Conservation (phyloP, 92 coral and sea anemone species). For the Diadumene lineata region DNA sequence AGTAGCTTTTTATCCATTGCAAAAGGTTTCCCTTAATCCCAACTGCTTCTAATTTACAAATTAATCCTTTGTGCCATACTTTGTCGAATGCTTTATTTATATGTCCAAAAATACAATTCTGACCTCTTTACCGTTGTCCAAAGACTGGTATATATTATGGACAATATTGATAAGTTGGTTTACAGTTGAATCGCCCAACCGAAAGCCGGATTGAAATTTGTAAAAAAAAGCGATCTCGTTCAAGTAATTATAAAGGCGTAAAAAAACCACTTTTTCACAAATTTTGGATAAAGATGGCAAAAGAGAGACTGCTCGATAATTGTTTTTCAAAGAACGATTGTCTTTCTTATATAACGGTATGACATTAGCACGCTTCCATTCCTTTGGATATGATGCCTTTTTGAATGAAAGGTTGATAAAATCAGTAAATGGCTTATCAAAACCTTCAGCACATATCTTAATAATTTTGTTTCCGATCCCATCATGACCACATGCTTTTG, state of each 20-base stretch:
- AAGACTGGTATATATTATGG: conserved; percentile 46
- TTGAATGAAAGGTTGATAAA: conserved; percentile 10
- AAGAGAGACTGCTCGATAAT: conserved; percentile 54
- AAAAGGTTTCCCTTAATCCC: conserved; percentile 31
- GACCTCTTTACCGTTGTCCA: conserved; percentile 59
- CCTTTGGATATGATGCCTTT: conserved; percentile 30
- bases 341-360: conserved; percentile 21
- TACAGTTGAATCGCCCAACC: conserved; percentile 55
- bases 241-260: conserved; percentile 40
- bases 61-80: conserved; percentile 41
- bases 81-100: conserved; percentile 45
- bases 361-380: conserved; percentile 15
- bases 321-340: conserved; percentile 10
- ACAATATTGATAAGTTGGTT: conserved; percentile 48
- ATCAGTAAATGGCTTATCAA: conserved; percentile 12
- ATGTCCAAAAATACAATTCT: conserved; percentile 43
- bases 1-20: conserved; percentile 23
- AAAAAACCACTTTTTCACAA: conserved; percentile 51
- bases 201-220: conserved; percentile 57
- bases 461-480: conserved; percentile 35
- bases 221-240: conserved; percentile 30
- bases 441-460: conserved; percentile 19
- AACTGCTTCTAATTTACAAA: too few species aligned
- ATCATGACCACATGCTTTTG: conserved; percentile 43
- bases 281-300: conserved; percentile 51